Percentiles rank a stretch among this genome's conserved stretches.
Evolutionary conservation across 2,888 invertebrate species (phyloP).

Genomic region (Synergus laeviventris): DNA sequence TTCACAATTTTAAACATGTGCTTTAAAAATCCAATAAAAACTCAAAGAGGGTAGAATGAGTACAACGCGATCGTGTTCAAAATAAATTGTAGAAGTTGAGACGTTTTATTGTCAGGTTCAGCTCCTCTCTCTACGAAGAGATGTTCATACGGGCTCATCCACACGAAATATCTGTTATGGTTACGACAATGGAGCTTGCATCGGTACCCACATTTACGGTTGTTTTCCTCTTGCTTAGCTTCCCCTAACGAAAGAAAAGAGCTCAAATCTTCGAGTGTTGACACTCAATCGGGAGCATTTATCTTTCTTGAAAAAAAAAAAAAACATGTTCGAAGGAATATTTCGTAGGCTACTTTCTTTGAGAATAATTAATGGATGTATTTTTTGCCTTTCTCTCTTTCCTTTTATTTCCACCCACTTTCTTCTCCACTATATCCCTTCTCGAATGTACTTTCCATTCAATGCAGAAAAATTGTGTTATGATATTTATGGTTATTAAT

Average conservation of each 20-base stretch:
- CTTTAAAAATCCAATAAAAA: not conserved
- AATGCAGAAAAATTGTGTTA: too few relatives aligned
- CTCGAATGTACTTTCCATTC: not conserved
- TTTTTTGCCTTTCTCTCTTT: not conserved
- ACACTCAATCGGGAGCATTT: slow-evolving; percentile 17
- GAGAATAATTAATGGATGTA: not conserved
- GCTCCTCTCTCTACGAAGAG: not conserved
- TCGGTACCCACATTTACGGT: not conserved
- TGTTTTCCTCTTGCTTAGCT: slow-evolving; percentile 17
- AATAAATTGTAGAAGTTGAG: not conserved
- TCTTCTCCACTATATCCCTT: not conserved
- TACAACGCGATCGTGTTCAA: not conserved
- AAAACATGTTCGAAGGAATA: slow-evolving; percentile 3
- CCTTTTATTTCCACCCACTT: not conserved
- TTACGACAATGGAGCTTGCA: slow-evolving; percentile 7
- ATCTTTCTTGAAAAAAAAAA: not conserved
- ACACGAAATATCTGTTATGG: not conserved
- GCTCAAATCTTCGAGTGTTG: not conserved
- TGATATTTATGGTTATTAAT: not conserved
- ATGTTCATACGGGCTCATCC: not conserved
- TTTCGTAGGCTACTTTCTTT: not conserved
- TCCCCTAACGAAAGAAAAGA: slow-evolving; percentile 14
- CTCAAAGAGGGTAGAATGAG: not conserved
- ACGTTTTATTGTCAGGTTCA: not conserved
- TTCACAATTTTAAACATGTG: not conserved